A percentile compares a stretch with the other conserved stretches of the same genome.
Evolutionary conservation across 2,113 vertebrate species (phyloP).

Genomic region (Sorex fumeus): DNA sequence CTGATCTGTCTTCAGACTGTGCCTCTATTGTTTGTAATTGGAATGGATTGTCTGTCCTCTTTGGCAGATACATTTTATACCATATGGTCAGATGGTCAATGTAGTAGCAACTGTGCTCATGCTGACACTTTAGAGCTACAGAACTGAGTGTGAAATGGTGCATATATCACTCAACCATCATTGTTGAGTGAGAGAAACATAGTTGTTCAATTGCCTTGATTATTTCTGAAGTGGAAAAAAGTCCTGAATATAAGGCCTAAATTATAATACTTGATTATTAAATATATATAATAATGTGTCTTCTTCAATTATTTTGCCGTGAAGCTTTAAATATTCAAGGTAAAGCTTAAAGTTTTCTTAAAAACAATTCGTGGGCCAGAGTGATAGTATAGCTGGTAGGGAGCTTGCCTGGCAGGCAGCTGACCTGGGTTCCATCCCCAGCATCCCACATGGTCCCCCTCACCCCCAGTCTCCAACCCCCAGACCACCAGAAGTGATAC

Average conservation of each 20-base stretch:
- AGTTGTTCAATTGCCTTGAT: conserved; percentile 46
- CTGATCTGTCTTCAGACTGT: not conserved
- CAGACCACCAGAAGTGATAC: too few species aligned
- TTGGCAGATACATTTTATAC: conserved; percentile 42
- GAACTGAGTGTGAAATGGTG: conserved; percentile 54
- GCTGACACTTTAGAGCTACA: conserved; percentile 13
- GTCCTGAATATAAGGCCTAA: conserved; percentile 60
- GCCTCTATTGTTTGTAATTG: conserved; percentile 9
- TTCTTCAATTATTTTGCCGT: conserved; percentile 31
- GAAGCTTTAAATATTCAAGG: conserved; percentile 57
- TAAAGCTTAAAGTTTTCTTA: conserved; percentile 54
- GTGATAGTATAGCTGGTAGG: too few species aligned
- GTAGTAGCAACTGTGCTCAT: conserved; percentile 35
- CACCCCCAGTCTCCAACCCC: too few species aligned
- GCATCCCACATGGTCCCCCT: too few species aligned
- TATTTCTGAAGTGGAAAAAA: conserved; percentile 63
- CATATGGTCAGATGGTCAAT: conserved; percentile 45
- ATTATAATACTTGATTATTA: conserved; percentile 64
- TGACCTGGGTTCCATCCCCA: too few species aligned
- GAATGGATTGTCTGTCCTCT: conserved; percentile 30
- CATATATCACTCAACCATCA: conserved; percentile 33
- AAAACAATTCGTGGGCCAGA: not conserved
- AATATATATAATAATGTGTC: conserved; percentile 53
- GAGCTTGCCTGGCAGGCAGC: too few species aligned
- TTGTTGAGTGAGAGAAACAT: conserved; percentile 55